phyloP scores from a whole-genome alignment of 2,888 invertebrate species.

The Spicauda simplicius region DNA sequence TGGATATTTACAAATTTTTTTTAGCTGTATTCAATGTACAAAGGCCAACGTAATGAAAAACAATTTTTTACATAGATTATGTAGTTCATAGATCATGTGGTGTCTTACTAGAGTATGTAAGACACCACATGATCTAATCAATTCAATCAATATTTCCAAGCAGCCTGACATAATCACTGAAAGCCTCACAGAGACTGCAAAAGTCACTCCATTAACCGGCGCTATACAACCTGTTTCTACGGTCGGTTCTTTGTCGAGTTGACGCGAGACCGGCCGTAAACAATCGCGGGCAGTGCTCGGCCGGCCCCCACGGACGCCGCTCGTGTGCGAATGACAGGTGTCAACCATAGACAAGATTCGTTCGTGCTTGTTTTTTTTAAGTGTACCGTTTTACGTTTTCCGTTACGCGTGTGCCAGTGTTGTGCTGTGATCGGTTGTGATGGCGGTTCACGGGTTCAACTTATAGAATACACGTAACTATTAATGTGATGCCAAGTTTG shows the following conservation, averaged over 20 bases:
- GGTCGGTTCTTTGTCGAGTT: constrained; percentile 60
- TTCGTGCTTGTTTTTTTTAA: constrained; percentile 59
- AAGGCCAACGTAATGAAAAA: too few relatives aligned
- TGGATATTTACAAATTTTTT: too few relatives aligned
- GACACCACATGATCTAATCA: too few relatives aligned
- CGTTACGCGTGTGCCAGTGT: constrained; percentile 66
- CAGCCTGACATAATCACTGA: background rate
- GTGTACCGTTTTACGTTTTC: constrained; percentile 57
- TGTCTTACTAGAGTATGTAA: too few relatives aligned
- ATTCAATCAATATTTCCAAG: too few relatives aligned
- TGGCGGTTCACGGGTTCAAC: constrained; percentile 36
- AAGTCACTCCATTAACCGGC: constrained; percentile 43
- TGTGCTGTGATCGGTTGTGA: constrained; percentile 64
- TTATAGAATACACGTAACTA: constrained; percentile 43
- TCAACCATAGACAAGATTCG: constrained; percentile 60
- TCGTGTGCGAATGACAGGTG: constrained; percentile 66
- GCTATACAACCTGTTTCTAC: constrained; percentile 34
- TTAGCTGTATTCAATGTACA: too few relatives aligned
- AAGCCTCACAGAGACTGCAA: constrained; percentile 50
- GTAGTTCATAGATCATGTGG: too few relatives aligned
- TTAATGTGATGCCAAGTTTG: constrained; percentile 35
- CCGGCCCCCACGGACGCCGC: constrained; percentile 70
- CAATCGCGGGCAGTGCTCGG: constrained; percentile 74
- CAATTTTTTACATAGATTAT: too few relatives aligned
- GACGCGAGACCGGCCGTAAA: constrained; percentile 70